Conservation (phyloP, 2,113 vertebrate genomes). For the Capra hircus region DNA sequence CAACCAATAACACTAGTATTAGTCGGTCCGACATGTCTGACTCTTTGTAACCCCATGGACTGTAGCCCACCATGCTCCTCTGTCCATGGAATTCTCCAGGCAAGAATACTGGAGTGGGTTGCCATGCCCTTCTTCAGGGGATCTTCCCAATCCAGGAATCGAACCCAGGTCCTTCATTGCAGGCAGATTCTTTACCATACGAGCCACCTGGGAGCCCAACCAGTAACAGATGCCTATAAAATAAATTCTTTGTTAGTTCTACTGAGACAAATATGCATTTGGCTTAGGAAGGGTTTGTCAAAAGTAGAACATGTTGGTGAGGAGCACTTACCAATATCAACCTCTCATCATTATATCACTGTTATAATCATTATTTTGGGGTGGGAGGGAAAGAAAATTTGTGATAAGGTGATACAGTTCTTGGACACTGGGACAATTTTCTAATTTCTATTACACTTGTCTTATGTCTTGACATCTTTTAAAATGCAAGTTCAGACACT, state of each 20-base stretch:
- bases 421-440: neutral
- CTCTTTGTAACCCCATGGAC: neutral
- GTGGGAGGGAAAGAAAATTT: neutral
- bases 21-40: neutral
- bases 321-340: neutral
- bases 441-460: neutral
- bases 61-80: neutral
- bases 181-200: neutral
- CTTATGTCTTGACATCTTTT: neutral
- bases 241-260: neutral
- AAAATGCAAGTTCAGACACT: neutral
- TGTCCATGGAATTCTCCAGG: neutral
- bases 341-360: neutral
- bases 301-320: neutral
- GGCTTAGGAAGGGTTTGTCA: neutral
- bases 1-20: neutral
- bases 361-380: neutral
- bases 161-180: neutral
- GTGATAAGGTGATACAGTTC: neutral
- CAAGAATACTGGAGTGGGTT: neutral
- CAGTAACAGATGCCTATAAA: neutral
- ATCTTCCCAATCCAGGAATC: neutral
- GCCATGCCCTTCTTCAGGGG: neutral
- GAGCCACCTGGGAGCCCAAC: neutral
- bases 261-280: neutral